Conservation (phyloP, 2,888 invertebrate species). For the Octodonta nipae region DNA sequence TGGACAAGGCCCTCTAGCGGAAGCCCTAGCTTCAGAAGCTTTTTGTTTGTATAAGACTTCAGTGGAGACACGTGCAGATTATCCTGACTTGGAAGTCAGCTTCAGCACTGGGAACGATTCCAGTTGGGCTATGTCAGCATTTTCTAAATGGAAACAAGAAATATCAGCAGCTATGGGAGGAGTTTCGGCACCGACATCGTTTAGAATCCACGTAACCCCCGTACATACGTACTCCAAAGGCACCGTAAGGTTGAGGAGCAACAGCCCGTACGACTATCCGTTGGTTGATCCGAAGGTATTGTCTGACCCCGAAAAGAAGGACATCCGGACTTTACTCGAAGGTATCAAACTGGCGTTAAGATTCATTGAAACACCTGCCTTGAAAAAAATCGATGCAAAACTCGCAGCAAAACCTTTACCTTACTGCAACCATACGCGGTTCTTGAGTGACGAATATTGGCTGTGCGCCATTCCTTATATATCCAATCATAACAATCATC, state of each 20-base stretch:
- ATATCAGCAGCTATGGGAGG: slow-evolving; percentile 4
- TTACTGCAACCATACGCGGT: slow-evolving; percentile 36
- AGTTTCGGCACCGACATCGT: slow-evolving; percentile 8
- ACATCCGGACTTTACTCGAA: slow-evolving; percentile 41
- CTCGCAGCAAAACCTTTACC: slow-evolving; percentile 11
- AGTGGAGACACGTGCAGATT: slow-evolving; percentile 6
- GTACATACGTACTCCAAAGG: slow-evolving; percentile 37
- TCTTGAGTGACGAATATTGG: slow-evolving; percentile 53
- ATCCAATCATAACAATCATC: slow-evolving; percentile 10
- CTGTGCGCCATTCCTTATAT: slow-evolving; percentile 41
- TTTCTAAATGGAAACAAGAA: slow-evolving; percentile 6
- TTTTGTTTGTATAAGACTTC: slow-evolving; percentile 9
- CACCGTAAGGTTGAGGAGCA: slow-evolving; percentile 38
- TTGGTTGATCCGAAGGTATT: slow-evolving; percentile 57
- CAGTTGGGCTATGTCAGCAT: slow-evolving; percentile 4
- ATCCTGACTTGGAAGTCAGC: slow-evolving; percentile 12
- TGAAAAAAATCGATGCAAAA: slow-evolving; percentile 40
- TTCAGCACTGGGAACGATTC: slow-evolving; percentile 7
- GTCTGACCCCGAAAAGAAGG: slow-evolving; percentile 33
- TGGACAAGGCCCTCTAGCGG: slow-evolving; percentile 10
- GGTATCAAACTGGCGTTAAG: slow-evolving; percentile 33
- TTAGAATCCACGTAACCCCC: slow-evolving; percentile 20
- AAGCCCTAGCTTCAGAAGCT: slow-evolving; percentile 8
- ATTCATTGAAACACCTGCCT: slow-evolving; percentile 39
- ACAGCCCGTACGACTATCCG: slow-evolving; percentile 31